Conservation (phyloP, 2,113 vertebrate genomes). For the Xerus inauris region DNA sequence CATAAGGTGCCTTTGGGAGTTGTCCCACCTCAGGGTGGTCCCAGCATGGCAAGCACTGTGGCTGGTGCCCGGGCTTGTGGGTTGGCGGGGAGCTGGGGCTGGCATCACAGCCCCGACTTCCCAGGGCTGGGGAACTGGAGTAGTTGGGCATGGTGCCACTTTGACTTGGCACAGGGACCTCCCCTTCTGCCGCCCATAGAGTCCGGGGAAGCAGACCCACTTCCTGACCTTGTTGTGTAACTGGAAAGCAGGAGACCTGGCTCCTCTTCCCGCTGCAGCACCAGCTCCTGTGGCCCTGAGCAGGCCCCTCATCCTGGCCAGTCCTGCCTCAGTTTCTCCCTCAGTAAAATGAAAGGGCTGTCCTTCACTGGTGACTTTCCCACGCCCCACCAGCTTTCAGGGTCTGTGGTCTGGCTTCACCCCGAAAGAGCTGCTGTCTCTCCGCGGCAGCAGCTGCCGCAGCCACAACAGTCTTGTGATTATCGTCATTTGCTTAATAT, state of each 20-base stretch:
- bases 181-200: slow-evolving; percentile 64
- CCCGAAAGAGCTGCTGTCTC: not conserved
- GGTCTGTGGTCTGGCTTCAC: not conserved
- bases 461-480: not conserved
- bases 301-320: not conserved
- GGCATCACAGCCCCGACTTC: slow-evolving; percentile 24
- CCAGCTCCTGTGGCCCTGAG: not conserved
- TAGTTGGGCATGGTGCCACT: slow-evolving; percentile 50
- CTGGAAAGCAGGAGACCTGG: not conserved
- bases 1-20: not conserved
- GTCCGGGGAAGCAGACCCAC: slow-evolving; percentile 37
- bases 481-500: slow-evolving; percentile 67
- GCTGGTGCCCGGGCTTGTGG: not conserved
- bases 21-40: not conserved
- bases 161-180: slow-evolving; percentile 55
- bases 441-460: not conserved
- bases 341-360: not conserved
- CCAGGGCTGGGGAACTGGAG: not conserved
- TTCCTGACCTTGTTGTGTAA: not conserved
- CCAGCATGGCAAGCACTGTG: not conserved
- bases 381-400: accelerated
- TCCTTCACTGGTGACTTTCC: not conserved
- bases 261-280: not conserved
- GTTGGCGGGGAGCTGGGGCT: not conserved
- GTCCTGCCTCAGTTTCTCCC: not conserved